Conservation (phyloP, 2,888 invertebrate genomes). For the Pycnomerus fuliginosus region DNA sequence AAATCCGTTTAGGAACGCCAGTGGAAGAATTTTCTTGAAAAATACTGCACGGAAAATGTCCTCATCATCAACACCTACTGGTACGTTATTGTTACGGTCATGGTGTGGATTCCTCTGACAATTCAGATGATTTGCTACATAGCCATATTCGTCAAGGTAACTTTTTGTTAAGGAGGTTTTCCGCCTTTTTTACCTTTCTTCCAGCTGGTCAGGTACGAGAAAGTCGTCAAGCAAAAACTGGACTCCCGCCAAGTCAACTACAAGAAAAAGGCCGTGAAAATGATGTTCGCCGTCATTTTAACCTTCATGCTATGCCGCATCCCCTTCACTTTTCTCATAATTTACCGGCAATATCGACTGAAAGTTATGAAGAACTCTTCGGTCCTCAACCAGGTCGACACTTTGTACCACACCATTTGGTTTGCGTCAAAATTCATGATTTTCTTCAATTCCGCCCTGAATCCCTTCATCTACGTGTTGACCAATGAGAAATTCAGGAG, state of each 20-base stretch:
- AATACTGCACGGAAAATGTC: constrained; percentile 71
- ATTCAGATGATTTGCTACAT: constrained; percentile 74
- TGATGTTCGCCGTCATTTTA: constrained; percentile 68
- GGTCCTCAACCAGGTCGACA: too few species aligned
- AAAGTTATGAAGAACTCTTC: too few species aligned
- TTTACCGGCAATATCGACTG: constrained; percentile 67
- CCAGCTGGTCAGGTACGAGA: constrained; percentile 66
- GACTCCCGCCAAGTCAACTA: constrained; percentile 63
- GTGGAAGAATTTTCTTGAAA: constrained; percentile 76
- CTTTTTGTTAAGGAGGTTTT: constrained; percentile 4
- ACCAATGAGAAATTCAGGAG: constrained; percentile 69
- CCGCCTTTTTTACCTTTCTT: constrained; percentile 43
- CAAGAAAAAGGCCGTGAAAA: constrained; percentile 67
- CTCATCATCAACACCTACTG: constrained; percentile 69
- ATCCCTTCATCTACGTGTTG: constrained; percentile 76
- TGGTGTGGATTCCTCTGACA: constrained; percentile 76
- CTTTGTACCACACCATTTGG: constrained; percentile 63
- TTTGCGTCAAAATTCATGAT: constrained; percentile 69
- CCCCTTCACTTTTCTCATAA: constrained; percentile 72
- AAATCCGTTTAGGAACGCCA: constrained; percentile 58
- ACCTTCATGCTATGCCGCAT: constrained; percentile 68
- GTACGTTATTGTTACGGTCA: constrained; percentile 71
- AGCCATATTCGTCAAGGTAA: constrained; percentile 68
- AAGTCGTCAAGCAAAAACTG: constrained; percentile 61
- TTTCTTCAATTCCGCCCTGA: constrained; percentile 70